These are phyloP conservation scores for Graphium colonna DNA, from an alignment of 2,888 invertebrate species.

Conservation along the genomic window DNA sequence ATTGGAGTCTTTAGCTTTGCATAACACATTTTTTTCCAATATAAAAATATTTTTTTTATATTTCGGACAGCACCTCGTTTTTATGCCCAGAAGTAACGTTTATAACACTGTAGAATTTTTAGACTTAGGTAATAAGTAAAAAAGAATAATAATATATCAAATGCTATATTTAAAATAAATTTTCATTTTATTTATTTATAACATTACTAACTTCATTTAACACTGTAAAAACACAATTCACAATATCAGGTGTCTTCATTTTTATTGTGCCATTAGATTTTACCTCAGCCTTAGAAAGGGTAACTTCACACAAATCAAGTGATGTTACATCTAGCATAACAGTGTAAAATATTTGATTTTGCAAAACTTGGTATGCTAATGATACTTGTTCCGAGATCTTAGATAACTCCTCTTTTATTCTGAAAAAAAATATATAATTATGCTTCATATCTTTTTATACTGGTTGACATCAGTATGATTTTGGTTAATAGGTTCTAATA, in stretches of 20 bases:
- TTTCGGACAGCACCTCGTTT: no score
- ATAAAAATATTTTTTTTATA: no score
- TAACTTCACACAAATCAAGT: constrained; percentile 55
- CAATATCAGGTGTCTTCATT: constrained; percentile 64
- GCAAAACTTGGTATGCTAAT: constrained; percentile 55
- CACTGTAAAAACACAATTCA: constrained; percentile 60
- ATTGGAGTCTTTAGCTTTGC: no score
- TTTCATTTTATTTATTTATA: no score
- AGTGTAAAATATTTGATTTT: constrained; percentile 58
- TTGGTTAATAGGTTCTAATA: no score
- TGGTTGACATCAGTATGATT: neutral
- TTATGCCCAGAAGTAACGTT: no score
- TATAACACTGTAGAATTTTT: no score
- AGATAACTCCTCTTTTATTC: constrained; percentile 47
- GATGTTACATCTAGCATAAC: constrained; percentile 53
- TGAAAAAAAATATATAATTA: constrained; percentile 37
- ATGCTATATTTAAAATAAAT: no score
- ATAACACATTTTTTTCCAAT: no score
- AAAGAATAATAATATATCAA: no score
- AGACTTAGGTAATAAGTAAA: no score
- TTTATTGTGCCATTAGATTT: constrained; percentile 59
- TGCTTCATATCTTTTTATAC: neutral
- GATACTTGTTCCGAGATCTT: constrained; percentile 46
- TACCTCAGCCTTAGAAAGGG: constrained; percentile 58
- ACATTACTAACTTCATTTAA: constrained; percentile 53